Percentiles rank a stretch among this genome's conserved stretches.
These are phyloP conservation scores for Conistra vaccinii DNA, from an alignment of 2,888 invertebrate genomes.

Conservation along the genomic window DNA sequence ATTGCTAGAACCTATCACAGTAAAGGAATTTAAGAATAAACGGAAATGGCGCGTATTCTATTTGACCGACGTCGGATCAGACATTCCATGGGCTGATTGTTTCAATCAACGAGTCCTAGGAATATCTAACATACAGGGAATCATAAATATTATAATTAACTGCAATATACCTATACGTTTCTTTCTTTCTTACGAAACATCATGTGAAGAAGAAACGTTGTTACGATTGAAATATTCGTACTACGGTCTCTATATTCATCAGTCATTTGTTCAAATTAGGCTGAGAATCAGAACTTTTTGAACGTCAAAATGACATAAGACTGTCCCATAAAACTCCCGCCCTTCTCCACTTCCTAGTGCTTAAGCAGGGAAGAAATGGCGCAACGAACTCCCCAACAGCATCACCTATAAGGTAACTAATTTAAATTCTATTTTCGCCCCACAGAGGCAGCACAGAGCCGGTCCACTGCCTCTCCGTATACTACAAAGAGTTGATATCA, in stretches of 20 bases:
- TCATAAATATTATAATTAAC: not conserved
- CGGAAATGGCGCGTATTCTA: not conserved
- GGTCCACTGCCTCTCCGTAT: constrained; percentile 96
- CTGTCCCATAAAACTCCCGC: not conserved
- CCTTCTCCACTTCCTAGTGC: not conserved
- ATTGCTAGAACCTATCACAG: not conserved
- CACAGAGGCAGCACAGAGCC: constrained; percentile 97
- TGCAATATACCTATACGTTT: not conserved
- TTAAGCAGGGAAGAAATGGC: not conserved
- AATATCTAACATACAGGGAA: not conserved
- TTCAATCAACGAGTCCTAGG: not conserved
- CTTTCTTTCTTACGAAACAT: not conserved
- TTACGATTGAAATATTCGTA: not conserved
- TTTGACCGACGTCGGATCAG: not conserved
- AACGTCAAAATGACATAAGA: not conserved
- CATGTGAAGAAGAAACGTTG: not conserved
- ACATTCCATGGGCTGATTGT: not conserved
- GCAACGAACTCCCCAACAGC: not conserved
- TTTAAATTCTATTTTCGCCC: not conserved
- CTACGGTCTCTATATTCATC: not conserved
- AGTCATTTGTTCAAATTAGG: not conserved
- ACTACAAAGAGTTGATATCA: constrained; percentile 95
- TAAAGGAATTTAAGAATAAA: not conserved
- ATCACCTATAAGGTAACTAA: constrained; percentile 3
- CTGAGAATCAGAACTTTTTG: not conserved